phyloP scores from a whole-genome alignment of 1,140 invertebrate species.

The Zaprionus tsacasi region DNA sequence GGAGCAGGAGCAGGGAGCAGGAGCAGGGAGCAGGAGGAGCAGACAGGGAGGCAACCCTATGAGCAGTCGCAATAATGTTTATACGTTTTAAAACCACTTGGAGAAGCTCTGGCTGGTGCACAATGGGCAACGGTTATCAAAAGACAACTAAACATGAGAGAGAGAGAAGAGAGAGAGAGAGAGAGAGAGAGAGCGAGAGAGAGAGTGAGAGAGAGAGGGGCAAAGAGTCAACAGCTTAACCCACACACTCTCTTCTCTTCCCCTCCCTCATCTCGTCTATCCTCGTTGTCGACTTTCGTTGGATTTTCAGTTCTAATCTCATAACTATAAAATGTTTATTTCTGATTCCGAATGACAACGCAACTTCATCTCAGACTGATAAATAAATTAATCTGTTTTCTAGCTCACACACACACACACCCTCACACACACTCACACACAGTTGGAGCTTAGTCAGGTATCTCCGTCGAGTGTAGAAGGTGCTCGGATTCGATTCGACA shows the following conservation, averaged over 20 bases:
- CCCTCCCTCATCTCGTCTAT: too few species aligned
- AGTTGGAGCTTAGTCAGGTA: slow-evolving; percentile 2
- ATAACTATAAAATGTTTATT: slow-evolving; percentile 40
- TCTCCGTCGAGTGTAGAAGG: not conserved
- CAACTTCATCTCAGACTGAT: slow-evolving; percentile 16
- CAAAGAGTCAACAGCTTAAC: slow-evolving; percentile 8
- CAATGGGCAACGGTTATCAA: slow-evolving; percentile 30
- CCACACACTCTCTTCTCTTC: slow-evolving; percentile 1
- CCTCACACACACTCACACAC: not conserved
- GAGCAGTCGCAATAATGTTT: slow-evolving; percentile 52
- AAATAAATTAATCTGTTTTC: slow-evolving; percentile 29
- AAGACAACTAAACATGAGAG: not conserved
- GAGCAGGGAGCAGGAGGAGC: not conserved
- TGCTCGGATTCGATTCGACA: not conserved
- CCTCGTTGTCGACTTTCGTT: not conserved
- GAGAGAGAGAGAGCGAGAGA: not conserved
- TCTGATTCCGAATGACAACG: slow-evolving; percentile 10
- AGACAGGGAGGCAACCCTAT: not conserved
- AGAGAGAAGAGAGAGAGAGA: not conserved
- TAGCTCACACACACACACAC: not conserved
- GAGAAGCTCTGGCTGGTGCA: slow-evolving; percentile 11
- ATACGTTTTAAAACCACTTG: slow-evolving; percentile 44
- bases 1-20: not conserved
- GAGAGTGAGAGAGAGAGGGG: not conserved
- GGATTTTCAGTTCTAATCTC: slow-evolving; percentile 25